Percentiles rank a stretch among this genome's conserved stretches.
phyloP scores from a whole-genome alignment of 37 sponge, comb jelly and placozoan species.

The Mnemiopsis leidyi region DNA sequence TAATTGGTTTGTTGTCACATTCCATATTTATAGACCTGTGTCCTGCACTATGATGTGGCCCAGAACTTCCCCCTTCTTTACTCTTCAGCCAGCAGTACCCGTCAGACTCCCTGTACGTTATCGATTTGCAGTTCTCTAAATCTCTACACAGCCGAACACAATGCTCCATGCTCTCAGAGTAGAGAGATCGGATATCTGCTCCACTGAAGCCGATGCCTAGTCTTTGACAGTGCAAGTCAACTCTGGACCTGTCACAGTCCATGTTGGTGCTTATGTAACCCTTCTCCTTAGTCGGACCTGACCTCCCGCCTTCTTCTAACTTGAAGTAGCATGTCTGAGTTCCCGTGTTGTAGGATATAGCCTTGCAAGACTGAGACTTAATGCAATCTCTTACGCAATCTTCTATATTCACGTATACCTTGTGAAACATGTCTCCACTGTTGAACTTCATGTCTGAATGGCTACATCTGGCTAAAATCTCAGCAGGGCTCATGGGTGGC shows the following conservation, averaged over 20 bases:
- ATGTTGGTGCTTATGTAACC: background rate
- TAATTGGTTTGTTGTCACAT: background rate
- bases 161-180: background rate
- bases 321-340: background rate
- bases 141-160: background rate
- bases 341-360: background rate
- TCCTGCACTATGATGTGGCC: background rate
- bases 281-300: background rate
- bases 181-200: background rate
- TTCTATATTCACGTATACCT: background rate
- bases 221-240: background rate
- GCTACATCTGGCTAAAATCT: background rate
- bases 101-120: background rate
- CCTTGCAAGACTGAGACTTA: background rate
- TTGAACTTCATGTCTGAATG: background rate
- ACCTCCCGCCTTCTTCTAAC: background rate
- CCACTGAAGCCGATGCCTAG: background rate
- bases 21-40: background rate
- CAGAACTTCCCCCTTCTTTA: background rate
- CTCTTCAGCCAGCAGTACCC: background rate
- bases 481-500: background rate
- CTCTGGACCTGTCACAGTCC: background rate
- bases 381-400: background rate
- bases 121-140: background rate
- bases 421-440: background rate